Evolutionary conservation across 2,797 vertebrate genomes (phyloP), one percentile per base, ranked within the genome.

Genomic region (Scarus forsteni): DNA sequence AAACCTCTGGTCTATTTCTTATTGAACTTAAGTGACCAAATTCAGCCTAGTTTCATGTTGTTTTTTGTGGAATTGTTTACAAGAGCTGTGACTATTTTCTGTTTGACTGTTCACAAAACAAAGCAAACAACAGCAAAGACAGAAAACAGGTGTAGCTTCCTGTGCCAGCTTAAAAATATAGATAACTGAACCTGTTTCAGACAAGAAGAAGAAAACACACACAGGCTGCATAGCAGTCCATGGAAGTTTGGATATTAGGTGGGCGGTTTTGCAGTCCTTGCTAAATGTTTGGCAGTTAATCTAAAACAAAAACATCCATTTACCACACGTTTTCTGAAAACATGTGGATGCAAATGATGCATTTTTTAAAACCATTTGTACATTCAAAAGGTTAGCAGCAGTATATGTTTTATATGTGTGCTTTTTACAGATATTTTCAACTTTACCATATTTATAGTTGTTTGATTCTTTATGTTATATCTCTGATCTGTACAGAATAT

Each of bases 11-110:
- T 73, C 18, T 50, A 42, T 15, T 75, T 60, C 27, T 60, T 60
- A 46, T 57, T 79, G 55, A 73, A 51, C 59, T 70, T n/a, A 62
- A 61, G 48, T 57, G 34, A 79, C 60, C 36, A 50, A 52, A 69
- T 53, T 74, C 35, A 14, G 15, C 58, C 8, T 19, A 16, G 15
- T 35, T 74, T 46, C 65, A 7, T 52, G 2, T 50, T 60, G 9
- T 62, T 66, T 62, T 42, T 54, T 67, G 60, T 69, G 63, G 36
- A 56, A 68, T 66, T 68, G 43, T 46, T 42, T 68, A 54, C 34
- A 50, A 64, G 71, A 55, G 12, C 42, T 60, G 42, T 64, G 59
- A 61, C 65, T 60, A 27, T 50, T 61, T 51, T 8, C 18, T 49
- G 38, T 54, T 57, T 66, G 50, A 46, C 8, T 54, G 39, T 52